Conservation (phyloP, 1,140 invertebrate species). For the Homalodisca vitripennis region DNA sequence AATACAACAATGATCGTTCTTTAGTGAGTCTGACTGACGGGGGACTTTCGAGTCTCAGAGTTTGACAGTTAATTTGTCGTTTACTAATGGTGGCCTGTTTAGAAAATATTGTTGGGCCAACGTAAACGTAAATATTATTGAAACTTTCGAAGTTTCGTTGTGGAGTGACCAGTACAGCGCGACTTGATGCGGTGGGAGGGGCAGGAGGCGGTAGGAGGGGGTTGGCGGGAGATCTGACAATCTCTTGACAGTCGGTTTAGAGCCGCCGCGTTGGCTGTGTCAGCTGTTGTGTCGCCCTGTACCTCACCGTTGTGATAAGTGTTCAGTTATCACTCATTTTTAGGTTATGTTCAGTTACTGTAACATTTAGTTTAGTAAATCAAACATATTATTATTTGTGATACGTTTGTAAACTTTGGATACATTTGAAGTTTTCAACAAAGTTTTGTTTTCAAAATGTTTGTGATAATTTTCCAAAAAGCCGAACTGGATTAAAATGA, state of each 20-base stretch:
- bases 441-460: no score
- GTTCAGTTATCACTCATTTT: constrained; percentile 5
- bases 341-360: neutral
- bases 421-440: no score
- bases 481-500: no score
- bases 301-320: neutral
- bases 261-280: constrained; percentile 2
- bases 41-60: no score
- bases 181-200: neutral
- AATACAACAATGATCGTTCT: no score
- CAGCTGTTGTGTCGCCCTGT: constrained; percentile 12
- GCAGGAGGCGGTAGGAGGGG: no score
- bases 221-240: neutral
- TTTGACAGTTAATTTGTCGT: no score
- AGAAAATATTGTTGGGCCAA: no score
- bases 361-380: neutral
- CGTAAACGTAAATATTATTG: neutral
- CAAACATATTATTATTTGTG: neutral
- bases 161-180: neutral
- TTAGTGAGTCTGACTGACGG: no score
- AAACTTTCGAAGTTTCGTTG: constrained; percentile 1
- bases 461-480: no score
- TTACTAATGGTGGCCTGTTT: no score
- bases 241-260: constrained; percentile 1
- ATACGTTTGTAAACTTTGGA: no score